Evolutionary conservation across 2,113 vertebrate species (phyloP).

Genomic region (Eurystomus gularis): DNA sequence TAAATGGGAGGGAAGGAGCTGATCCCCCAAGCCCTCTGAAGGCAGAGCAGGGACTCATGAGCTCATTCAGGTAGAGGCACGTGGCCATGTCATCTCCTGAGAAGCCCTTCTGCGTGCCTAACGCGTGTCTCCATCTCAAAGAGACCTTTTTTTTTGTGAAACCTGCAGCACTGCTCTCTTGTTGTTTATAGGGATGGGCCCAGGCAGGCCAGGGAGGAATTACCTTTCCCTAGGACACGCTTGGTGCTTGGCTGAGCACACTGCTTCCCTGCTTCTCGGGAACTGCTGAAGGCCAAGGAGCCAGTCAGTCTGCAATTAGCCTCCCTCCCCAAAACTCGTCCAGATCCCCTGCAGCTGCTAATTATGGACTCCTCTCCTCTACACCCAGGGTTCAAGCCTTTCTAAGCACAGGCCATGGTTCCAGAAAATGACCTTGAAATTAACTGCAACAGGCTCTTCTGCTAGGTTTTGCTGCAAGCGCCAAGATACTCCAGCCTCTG

Average conservation of each 20-base stretch:
- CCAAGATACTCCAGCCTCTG: neutral
- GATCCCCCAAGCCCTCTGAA: neutral
- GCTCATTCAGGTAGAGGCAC: neutral
- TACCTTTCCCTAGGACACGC: constrained; percentile 69
- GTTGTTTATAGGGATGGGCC: constrained; percentile 59
- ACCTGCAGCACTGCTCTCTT: constrained; percentile 12
- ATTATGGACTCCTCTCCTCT: constrained; percentile 2
- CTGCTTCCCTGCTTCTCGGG: constrained; percentile 27
- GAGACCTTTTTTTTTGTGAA: neutral
- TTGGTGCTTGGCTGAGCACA: constrained; percentile 54
- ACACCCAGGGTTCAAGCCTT: neutral
- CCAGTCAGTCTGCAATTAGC: constrained; percentile 64
- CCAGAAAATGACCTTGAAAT: constrained; percentile 9
- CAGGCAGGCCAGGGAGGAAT: constrained; percentile 60
- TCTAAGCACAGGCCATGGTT: neutral
- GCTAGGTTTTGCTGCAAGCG: neutral
- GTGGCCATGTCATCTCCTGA: neutral
- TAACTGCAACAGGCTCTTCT: neutral
- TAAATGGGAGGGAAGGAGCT: neutral
- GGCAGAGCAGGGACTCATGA: neutral
- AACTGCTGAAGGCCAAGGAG: constrained; percentile 66
- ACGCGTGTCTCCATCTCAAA: neutral
- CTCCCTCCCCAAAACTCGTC: neutral
- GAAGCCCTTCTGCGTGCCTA: neutral
- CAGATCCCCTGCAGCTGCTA: constrained; percentile 16